A percentile compares a stretch with the other conserved stretches of the same genome.
Evolutionary conservation across 2,888 invertebrate genomes (phyloP).

Genomic region (Aporophyla nigra): DNA sequence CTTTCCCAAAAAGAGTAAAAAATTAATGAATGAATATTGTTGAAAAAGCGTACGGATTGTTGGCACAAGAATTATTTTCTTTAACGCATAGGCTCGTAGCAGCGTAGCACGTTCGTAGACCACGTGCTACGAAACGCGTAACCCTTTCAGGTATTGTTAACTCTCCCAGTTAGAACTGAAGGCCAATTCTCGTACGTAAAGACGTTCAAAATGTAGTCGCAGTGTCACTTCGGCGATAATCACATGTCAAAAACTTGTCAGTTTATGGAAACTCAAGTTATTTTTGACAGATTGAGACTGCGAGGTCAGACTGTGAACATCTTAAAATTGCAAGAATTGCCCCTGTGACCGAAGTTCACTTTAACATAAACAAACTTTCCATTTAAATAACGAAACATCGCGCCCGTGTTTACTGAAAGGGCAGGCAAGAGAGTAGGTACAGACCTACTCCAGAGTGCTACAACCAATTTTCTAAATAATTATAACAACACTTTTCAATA

Average conservation of each 20-base stretch:
- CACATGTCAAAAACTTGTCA: too few species aligned
- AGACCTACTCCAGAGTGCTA: not conserved
- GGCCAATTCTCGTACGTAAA: too few species aligned
- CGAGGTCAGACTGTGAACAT: too few species aligned
- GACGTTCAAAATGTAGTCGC: too few species aligned
- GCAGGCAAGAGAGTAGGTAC: not conserved
- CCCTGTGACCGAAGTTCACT: too few species aligned
- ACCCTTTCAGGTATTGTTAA: slow-evolving; percentile 1
- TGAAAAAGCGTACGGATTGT: slow-evolving; percentile 9
- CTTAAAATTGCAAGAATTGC: too few species aligned
- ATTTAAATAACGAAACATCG: not conserved
- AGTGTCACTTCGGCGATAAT: too few species aligned
- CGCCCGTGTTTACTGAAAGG: too few species aligned
- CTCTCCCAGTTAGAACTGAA: not conserved
- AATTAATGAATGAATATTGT: slow-evolving; percentile 22
- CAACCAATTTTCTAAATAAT: not conserved
- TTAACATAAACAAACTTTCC: not conserved
- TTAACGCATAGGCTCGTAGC: slow-evolving; percentile 26
- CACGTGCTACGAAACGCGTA: slow-evolving; percentile 55
- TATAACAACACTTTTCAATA: not conserved
- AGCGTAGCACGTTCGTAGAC: slow-evolving; percentile 69
- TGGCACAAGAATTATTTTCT: not conserved
- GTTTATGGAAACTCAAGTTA: too few species aligned
- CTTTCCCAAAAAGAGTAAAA: slow-evolving; percentile 12
- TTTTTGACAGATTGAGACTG: too few species aligned